These are phyloP conservation scores for Eclectus roratus DNA, from an alignment of 2,113 vertebrate species.

Conservation along the genomic window DNA sequence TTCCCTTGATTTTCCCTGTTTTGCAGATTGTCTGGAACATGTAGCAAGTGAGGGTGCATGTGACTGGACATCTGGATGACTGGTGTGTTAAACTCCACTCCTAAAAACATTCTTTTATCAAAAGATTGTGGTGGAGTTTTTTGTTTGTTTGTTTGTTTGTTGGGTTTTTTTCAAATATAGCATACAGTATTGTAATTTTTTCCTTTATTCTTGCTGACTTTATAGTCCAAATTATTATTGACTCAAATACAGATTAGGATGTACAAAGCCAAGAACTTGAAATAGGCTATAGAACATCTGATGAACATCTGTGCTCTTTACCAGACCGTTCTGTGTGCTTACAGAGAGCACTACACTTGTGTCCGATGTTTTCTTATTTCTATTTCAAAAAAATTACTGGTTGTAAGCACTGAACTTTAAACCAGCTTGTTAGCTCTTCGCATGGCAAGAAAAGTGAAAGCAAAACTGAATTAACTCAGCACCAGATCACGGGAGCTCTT, in stretches of 20 bases:
- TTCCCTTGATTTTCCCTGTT: not conserved
- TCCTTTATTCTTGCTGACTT: not conserved
- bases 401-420: not conserved
- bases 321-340: not conserved
- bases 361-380: not conserved
- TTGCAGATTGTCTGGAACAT: not conserved
- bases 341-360: not conserved
- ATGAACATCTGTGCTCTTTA: not conserved
- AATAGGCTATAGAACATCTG: not conserved
- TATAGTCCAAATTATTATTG: not conserved
- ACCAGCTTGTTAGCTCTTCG: not conserved
- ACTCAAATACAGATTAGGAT: not conserved
- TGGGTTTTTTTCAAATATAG: not conserved
- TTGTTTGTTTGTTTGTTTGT: not conserved
- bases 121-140: not conserved
- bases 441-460: not conserved
- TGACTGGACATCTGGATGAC: not conserved
- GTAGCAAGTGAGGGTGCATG: not conserved
- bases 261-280: not conserved
- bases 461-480: not conserved
- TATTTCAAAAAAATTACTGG: not conserved
- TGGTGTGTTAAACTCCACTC: not conserved
- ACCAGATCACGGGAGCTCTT: not conserved
- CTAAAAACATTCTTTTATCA: not conserved
- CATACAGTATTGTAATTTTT: not conserved